Evolutionary conservation across 2,113 vertebrate genomes (phyloP), one percentile per base, ranked within the genome.

Genomic region (Trematomus loennbergii): DNA sequence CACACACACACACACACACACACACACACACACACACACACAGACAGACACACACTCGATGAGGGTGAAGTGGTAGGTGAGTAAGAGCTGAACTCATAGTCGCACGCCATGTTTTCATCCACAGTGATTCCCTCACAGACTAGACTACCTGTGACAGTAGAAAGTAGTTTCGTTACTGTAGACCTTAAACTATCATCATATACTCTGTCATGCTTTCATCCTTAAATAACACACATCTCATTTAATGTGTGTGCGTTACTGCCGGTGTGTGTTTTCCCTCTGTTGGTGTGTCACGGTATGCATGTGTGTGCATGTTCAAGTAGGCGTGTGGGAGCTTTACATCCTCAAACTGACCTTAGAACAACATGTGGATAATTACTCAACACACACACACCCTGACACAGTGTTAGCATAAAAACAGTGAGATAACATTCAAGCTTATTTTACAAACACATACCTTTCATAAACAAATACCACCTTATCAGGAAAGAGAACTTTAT

Each of bases 1-100:
- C n/a, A 46, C 5, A 36, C 33, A 36, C 33, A 5, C 33, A 5
- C 4, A 5, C 36, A 36, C 36, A 53, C 83, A 22, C 64, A 64
- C 22, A 33, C 58, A 10, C 9, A 16, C 68, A 46, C 13, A n/a
- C n/a, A n/a, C n/a, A n/a, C n/a, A n/a, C n/a, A n/a, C n/a, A n/a
- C n/a, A n/a, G n/a, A n/a, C n/a, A 18, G 17, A 45, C 22, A 18
- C 43, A 25, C 33, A 3, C 18, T 15, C 83, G 75, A 73, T 75
- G 72, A 63, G 45, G 75, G 33, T 53, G n/a, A 17, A 58, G 63
- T 49, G 18, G 53, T 75, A 67, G 55, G 60, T 93, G 92, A 92
- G 71, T 87, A 83, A 92, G 78, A 58, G 46, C 45, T 81, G 55
- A 78, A 78, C 77, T 83, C 70, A 79, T 25, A 66, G 55, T 65